phyloP scores from a whole-genome alignment of 2,113 vertebrate genomes.

The Neotragus pygmaeus region DNA sequence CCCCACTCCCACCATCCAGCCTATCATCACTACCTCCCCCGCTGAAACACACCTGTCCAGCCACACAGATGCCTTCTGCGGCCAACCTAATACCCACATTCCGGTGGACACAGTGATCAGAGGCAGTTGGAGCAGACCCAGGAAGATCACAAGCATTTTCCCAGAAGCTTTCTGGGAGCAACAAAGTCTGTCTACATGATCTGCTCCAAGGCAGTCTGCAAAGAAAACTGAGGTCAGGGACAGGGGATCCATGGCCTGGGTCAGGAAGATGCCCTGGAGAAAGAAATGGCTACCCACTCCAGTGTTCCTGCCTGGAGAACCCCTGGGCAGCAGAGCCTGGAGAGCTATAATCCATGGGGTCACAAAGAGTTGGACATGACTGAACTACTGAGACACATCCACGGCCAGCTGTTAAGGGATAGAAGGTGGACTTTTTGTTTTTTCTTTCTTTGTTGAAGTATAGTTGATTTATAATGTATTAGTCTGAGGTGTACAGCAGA shows the following conservation, averaged over 20 bases:
- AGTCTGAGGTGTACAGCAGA: background rate
- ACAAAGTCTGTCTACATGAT: background rate
- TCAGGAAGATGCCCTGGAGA: background rate
- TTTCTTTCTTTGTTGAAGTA: background rate
- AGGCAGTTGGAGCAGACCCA: background rate
- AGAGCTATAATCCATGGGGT: background rate
- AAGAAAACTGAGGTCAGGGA: background rate
- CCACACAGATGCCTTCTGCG: background rate
- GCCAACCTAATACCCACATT: background rate
- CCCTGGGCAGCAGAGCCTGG: background rate
- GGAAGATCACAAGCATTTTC: background rate
- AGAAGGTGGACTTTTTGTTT: background rate
- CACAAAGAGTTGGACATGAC: background rate
- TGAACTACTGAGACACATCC: background rate
- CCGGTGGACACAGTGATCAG: background rate
- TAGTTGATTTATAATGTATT: background rate
- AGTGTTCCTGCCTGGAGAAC: background rate
- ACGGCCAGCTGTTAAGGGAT: background rate
- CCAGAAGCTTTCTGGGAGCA: background rate
- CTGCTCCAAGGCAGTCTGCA: background rate
- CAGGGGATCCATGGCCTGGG: background rate
- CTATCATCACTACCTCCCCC: background rate
- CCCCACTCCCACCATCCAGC: background rate
- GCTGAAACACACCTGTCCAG: background rate
- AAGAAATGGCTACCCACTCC: background rate